These are phyloP conservation scores for Sebastes hubbsi DNA, from an alignment of 2,797 vertebrate genomes.

Conservation along the genomic window DNA sequence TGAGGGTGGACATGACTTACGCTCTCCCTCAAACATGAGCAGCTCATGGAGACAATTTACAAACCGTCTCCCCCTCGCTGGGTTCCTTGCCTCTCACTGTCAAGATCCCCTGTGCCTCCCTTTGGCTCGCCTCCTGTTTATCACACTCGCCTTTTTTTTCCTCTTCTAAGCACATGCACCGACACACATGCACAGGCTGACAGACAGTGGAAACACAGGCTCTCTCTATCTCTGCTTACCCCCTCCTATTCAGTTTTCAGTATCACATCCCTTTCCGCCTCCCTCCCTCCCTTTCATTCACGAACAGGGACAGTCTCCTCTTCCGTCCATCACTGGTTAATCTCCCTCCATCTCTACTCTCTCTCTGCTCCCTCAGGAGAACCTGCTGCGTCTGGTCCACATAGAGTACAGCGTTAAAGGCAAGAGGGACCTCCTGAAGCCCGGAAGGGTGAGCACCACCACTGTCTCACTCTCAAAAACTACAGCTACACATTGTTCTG, in stretches of 20 bases:
- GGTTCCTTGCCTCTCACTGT: conserved; percentile 23
- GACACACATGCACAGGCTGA: conserved; percentile 35
- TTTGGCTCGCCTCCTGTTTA: conserved; percentile 44
- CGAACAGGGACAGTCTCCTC: conserved; percentile 48
- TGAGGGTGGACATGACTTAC: conserved; percentile 49
- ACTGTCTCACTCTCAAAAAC: conserved; percentile 15
- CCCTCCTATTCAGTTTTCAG: conserved; percentile 57
- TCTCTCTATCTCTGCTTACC: conserved; percentile 52
- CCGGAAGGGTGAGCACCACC: conserved; percentile 90
- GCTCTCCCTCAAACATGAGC: conserved; percentile 33
- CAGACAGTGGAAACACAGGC: conserved; percentile 64
- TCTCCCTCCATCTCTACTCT: conserved; percentile 33
- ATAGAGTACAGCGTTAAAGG: conserved; percentile 93
- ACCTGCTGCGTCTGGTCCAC: conserved; percentile 94
- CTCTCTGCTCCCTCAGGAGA: conserved; percentile 84
- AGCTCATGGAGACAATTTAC: conserved; percentile 46
- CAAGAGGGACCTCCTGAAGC: conserved; percentile 90
- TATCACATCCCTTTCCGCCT: conserved; percentile 65
- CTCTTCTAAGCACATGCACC: conserved; percentile 23
- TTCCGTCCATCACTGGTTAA: conserved; percentile 44
- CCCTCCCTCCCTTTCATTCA: conserved; percentile 61
- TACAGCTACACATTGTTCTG: not conserved
- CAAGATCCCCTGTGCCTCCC: conserved; percentile 35
- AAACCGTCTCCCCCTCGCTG: conserved; percentile 21
- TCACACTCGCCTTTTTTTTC: conserved; percentile 27